Percentiles rank a stretch among this genome's conserved stretches.
phyloP scores from a whole-genome alignment of 2,113 vertebrate species.

The Pterocles burchelli region DNA sequence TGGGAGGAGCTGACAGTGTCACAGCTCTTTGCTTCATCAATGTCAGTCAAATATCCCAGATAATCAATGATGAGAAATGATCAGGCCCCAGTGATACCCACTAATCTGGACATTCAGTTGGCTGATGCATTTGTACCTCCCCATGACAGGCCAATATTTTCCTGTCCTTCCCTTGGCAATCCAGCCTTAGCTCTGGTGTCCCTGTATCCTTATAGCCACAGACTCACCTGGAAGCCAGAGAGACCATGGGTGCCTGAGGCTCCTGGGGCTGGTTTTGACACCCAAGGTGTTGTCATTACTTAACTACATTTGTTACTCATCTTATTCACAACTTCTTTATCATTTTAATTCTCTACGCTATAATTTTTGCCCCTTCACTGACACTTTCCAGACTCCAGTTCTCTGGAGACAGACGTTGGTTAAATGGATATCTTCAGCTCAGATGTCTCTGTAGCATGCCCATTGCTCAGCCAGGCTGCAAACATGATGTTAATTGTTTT shows the following conservation, averaged over 20 bases:
- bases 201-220: not conserved
- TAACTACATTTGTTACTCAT: not conserved
- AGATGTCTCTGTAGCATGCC: not conserved
- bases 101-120: not conserved
- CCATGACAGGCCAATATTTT: not conserved
- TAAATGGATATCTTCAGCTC: not conserved
- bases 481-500: not conserved
- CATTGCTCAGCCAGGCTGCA: not conserved
- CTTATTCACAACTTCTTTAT: not conserved
- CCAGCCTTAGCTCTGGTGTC: not conserved
- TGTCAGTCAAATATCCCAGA: not conserved
- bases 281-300: not conserved
- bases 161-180: not conserved
- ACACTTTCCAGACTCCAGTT: not conserved
- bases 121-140: not conserved
- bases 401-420: not conserved
- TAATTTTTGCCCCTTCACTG: not conserved
- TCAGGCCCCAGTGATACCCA: not conserved
- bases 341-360: not conserved
- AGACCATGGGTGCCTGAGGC: not conserved
- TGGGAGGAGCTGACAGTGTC: not conserved
- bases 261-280: not conserved
- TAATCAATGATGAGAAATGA: not conserved
- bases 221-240: rapidly evolving
- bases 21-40: rapidly evolving